phyloP scores from a whole-genome alignment of 2,113 vertebrate genomes.

The Nerophis ophidion region DNA sequence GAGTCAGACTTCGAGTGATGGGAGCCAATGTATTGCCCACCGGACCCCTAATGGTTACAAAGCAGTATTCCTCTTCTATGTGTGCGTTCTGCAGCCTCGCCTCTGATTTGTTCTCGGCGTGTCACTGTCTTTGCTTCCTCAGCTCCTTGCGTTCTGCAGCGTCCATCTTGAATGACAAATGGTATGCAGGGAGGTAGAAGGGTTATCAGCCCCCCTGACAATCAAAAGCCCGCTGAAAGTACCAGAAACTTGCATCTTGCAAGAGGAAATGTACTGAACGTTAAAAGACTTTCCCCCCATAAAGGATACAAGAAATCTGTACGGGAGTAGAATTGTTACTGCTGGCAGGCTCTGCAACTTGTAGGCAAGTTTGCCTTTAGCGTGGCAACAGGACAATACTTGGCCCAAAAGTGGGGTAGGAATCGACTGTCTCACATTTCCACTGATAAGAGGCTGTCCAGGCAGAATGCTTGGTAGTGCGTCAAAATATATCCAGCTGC shows the following conservation, averaged over 20 bases:
- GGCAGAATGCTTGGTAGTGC: constrained; percentile 22
- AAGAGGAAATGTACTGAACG: constrained; percentile 8
- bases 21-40: constrained; percentile 21
- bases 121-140: constrained; percentile 21
- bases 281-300: constrained; percentile 17
- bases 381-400: constrained; percentile 3
- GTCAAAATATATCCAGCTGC: constrained; percentile 16
- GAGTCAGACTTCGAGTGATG: constrained; percentile 43
- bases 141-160: constrained; percentile 24
- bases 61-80: constrained; percentile 14
- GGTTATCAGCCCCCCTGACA: constrained; percentile 63
- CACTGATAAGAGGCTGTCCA: constrained; percentile 24
- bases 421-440: constrained; percentile 16
- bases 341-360: not conserved
- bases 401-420: constrained; percentile 5
- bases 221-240: constrained; percentile 48
- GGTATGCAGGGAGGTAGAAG: constrained; percentile 29
- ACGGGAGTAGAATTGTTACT: not conserved
- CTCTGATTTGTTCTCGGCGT: constrained; percentile 23
- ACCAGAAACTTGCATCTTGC: constrained; percentile 6
- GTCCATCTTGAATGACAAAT: constrained; percentile 49
- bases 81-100: not conserved
- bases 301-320: not conserved
- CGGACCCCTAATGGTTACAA: constrained; percentile 31
- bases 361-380: not conserved